Evolutionary conservation across 2,888 invertebrate genomes (phyloP), one percentile per base, ranked within the genome.

Genomic region (Papilio elwesi): DNA sequence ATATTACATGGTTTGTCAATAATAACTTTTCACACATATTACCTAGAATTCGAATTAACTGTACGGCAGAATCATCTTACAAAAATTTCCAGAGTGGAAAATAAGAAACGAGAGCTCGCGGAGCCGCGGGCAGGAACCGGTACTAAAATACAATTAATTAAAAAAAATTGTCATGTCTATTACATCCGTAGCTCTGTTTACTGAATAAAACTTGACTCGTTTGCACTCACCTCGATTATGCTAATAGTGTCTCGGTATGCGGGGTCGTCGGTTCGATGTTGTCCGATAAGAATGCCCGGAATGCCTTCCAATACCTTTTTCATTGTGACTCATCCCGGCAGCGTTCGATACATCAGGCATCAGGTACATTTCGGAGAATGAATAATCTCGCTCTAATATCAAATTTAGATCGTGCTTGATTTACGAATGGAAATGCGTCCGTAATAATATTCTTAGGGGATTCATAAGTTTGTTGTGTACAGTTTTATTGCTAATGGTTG

Each of bases 201-300:
- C 9, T 12, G 52, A 67, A 68, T 69, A 57, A 69, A 73, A 47
- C 53, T 62, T 36, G 13, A 66, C 49, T 55, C 57, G 63, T 68
- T 72, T 53, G 66, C 70, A 66, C n/a, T 59, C 57, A 62, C 67
- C 63, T 70, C 70, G 59, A 71, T 74, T 74, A 73, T 76, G 76
- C 74, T 75, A 76, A 74, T 76, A 71, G 53, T 49, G 67, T 70
- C 15, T 74, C 72, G 76, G 74, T 72, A 74, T 77, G 76, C 64
- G 76, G 76, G 77, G 75, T 76, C 76, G 76, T 69, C 72, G 74
- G 75, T 76, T 77, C 73, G 75, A 76, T 76, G 75, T 68, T 77
- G 76, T 53, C 69, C 74, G 74, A 76, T 68, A 70, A 71, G 67
- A 75, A 74, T 67, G 70, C 73, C 16, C 59, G 74, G 73, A 73